Evolutionary conservation across 2,888 invertebrate species (phyloP).

Genomic region (Himalopsyche anomala): DNA sequence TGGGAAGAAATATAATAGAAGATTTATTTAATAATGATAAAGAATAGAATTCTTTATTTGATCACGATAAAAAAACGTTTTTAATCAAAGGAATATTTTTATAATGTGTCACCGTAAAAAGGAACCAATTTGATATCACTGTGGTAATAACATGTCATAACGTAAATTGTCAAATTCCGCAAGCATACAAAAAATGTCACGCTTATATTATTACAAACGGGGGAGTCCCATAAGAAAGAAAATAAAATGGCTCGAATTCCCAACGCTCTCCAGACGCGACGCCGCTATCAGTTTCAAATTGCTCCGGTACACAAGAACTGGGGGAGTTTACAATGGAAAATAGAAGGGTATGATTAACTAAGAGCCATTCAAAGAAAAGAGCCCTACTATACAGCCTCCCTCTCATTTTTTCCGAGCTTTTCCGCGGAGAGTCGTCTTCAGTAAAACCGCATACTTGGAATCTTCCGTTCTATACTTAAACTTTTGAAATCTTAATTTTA

Average conservation of each 20-base stretch:
- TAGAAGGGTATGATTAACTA: conserved; percentile 61
- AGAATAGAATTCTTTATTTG: no score
- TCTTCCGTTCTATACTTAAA: conserved; percentile 3
- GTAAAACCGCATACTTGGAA: conserved; percentile 8
- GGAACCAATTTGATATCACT: conserved; percentile 2
- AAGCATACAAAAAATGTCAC: conserved; percentile 33
- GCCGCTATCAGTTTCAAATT: conserved; percentile 60
- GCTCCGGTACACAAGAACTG: conserved; percentile 34
- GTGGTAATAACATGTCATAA: conserved; percentile 21
- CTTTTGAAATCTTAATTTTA: neutral
- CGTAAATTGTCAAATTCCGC: conserved; percentile 30
- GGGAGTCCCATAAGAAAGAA: conserved; percentile 22
- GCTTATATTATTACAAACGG: conserved; percentile 34
- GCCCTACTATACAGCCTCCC: conserved; percentile 33
- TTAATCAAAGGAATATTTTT: neutral
- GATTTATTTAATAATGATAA: no score
- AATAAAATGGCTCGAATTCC: conserved; percentile 57
- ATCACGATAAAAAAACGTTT: no score
- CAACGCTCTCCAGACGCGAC: conserved; percentile 47
- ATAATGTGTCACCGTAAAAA: neutral
- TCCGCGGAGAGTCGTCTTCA: conserved; percentile 10
- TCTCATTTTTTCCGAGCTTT: conserved; percentile 1
- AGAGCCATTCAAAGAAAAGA: conserved; percentile 59
- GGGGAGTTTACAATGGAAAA: conserved; percentile 54
- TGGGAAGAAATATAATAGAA: no score